Evolutionary conservation across 2,113 vertebrate genomes (phyloP), one percentile per base, ranked within the genome.

Genomic region (Cryptotis parvus): DNA sequence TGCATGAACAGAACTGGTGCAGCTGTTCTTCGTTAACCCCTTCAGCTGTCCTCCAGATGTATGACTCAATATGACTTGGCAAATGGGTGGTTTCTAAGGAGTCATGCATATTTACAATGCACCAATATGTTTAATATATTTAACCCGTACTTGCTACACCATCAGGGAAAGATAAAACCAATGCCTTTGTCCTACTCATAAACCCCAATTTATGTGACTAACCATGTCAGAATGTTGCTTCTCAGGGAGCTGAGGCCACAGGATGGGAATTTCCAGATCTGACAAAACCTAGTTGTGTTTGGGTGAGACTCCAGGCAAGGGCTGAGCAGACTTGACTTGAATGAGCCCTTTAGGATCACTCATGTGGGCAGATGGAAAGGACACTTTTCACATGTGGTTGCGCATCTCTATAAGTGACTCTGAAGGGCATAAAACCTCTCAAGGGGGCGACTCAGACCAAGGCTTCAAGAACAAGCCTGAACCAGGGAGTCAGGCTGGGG

Each of bases 1-100:
- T 31, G 69, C 24, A 22, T 31, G 1, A 82, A 63, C 15, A 65
- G 5, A 29, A 69, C 83, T 74, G 84, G 69, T 78, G 80, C 94
- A 96, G 95, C 89, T 96, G 87, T 89, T 95, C 93, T 86, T 87
- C 83, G 91, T 95, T 93, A 94, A 96, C 94, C 87, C 91, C 86
- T 96, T 96, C 96, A 89, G 91, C 73, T 94, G 73, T 87, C 73
- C 73, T 92, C 89, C 95, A 93, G 92, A 91, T 87, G 84, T 85
- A 70, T 95, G 91, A 89, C 74, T 90, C 91, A 91, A 29, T 89
- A 55, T 80, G 89, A 81, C 39, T 77, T 58, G 84, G 94, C 11
- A 24, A 94, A 92, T 52, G 63, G 45, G 80, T 65, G 68, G 78
- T 73, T 93, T 94, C 77, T 89, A 91, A 84, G 61, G 75, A 93